phyloP scores from a whole-genome alignment of 2,797 vertebrate species.

The Enteromius mattozi region DNA sequence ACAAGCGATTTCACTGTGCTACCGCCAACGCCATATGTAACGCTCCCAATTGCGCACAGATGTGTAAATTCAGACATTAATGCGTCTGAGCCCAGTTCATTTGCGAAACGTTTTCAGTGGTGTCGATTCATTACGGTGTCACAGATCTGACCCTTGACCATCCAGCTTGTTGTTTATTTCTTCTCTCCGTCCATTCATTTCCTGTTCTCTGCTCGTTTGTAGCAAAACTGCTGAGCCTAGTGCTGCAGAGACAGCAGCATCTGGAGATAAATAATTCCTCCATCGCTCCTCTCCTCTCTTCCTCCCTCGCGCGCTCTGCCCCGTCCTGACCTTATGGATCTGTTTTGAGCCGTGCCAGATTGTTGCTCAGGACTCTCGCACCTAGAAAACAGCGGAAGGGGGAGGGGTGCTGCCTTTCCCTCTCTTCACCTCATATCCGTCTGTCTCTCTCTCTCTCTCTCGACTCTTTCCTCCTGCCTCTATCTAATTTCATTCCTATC shows the following conservation, averaged over 20 bases:
- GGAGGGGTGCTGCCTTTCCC: slow-evolving; percentile 11
- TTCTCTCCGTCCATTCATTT: slow-evolving; percentile 31
- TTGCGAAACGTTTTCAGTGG: background rate
- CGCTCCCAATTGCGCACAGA: slow-evolving; percentile 17
- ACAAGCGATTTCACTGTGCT: slow-evolving; percentile 78
- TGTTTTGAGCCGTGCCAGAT: slow-evolving; percentile 55
- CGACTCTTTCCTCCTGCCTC: slow-evolving; percentile 36
- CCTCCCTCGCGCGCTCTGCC: slow-evolving; percentile 33
- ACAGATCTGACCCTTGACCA: slow-evolving; percentile 32
- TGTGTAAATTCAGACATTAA: background rate
- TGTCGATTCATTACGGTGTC: slow-evolving; percentile 11
- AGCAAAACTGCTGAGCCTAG: slow-evolving; percentile 44
- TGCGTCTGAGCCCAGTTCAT: background rate
- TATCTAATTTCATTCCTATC: slow-evolving; percentile 44
- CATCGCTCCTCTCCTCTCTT: slow-evolving; percentile 11
- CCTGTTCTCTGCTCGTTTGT: slow-evolving; percentile 9
- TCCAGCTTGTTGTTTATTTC: slow-evolving; percentile 37
- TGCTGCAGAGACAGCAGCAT: slow-evolving; percentile 55
- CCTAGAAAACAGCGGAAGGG: slow-evolving; percentile 42
- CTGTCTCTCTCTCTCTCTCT: slow-evolving; percentile 23
- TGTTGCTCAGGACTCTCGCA: slow-evolving; percentile 45
- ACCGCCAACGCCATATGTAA: slow-evolving; percentile 71
- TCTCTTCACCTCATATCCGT: slow-evolving; percentile 19
- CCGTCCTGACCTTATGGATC: slow-evolving; percentile 63
- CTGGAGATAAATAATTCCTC: slow-evolving; percentile 60